Conservation (phyloP, 2,888 invertebrate species). For the Conus canariensis region DNA sequence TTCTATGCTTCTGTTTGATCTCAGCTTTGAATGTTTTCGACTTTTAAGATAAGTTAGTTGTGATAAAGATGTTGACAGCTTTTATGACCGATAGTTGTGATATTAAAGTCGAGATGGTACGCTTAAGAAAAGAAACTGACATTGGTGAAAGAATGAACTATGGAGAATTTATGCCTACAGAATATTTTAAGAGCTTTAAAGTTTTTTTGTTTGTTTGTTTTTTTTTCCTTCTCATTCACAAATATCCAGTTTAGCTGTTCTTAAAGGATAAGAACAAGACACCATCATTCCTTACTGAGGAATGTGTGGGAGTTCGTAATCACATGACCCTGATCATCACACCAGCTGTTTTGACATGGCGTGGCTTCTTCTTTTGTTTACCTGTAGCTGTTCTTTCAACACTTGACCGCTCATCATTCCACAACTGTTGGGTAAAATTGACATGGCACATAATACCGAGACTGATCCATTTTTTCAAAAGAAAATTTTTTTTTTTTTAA, state of each 20-base stretch:
- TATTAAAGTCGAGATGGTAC: neutral
- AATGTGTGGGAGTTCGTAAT: neutral
- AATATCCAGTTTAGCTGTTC: no score
- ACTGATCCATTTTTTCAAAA: neutral
- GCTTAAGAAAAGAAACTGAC: neutral
- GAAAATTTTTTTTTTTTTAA: neutral
- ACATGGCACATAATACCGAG: neutral
- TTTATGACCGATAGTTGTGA: no score
- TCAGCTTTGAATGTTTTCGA: neutral
- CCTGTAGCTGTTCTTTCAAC: neutral
- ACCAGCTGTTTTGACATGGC: neutral
- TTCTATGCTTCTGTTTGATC: neutral
- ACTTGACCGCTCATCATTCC: slow-evolving; percentile 22
- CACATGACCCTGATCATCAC: slow-evolving; percentile 6
- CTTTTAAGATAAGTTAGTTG: neutral
- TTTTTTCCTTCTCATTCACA: no score
- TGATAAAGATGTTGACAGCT: neutral
- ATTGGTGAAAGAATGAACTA: neutral
- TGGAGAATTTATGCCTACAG: no score
- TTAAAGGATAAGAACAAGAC: no score
- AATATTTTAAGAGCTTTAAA: no score
- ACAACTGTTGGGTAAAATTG: slow-evolving; percentile 17
- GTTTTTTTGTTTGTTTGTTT: no score
- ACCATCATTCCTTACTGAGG: no score
- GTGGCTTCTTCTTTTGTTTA: neutral